Evolutionary conservation across 2,113 vertebrate species (phyloP), one percentile per base, ranked within the genome.

Genomic region (Gallinago media): DNA sequence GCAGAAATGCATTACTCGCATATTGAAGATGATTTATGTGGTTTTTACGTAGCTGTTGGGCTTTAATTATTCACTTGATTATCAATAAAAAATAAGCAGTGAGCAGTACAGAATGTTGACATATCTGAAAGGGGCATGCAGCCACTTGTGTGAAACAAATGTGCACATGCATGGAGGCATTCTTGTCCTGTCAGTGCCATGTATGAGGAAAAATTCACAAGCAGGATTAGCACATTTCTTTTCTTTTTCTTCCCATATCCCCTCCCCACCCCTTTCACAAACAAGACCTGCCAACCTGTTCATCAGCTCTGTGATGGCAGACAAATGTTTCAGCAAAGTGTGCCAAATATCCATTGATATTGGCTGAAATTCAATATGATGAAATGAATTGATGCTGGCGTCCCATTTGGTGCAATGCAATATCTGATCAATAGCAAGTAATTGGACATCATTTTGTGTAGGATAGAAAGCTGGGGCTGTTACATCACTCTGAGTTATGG

Each of bases 41-140:
- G 9, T 62, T 91, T 97, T 98, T 97, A 95, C 68, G 58, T 95
- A 96, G 95, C 96, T 94, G 90, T 82, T 96, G 83, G 94, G 84
- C 96, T 97, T 98, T 97, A 98, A 98, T 98, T 98, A 98, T 98
- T 98, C 95, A 98, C 95, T 95, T 97, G 96, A 97, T 95, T 98
- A 98, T 98, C 98, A 98, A 98, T 98, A 97, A 98, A 98, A 98
- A 98, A 98, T 98, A 98, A 98, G 92, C 89, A 89, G 68, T 56
- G 87, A 94, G 56, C 49, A 79, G 65, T 72, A 88, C 54, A 71
- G 97, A 93, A 97, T 80, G 61, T 91, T 96, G 97, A 91, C 91
- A 42, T 90, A 77, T 88, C 68, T 97, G 87, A 94, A 92, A 94
- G 66, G 79, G 87, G 83, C 81, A 81, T 67, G 66, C 59, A 95